Base-by-base conservation (phyloP, 53 echinoderm and acorn worm genomes). In the Antedon mediterranea region DNA sequence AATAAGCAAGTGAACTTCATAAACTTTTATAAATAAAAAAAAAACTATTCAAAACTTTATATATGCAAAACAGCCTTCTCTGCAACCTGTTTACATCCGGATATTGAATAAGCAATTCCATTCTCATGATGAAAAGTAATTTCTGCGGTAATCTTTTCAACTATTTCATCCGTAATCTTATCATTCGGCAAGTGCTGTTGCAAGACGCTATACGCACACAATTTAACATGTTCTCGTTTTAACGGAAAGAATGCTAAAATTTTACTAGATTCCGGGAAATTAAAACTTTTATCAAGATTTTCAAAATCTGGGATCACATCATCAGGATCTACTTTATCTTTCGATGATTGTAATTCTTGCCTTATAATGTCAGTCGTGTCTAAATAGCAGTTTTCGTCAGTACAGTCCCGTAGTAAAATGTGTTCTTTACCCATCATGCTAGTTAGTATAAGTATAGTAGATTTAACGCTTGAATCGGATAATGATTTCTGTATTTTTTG, bases 61-160 rank as follows among this genome's bases (percentile, higher is more conserved):
- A 57, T 15, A 57, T 57, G n/a, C 27, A 93, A 74, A 79, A 84
- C 86, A 32, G 88, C 85, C 71, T 95, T 89, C 33, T 87, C 84
- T n/a, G 86, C 82, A 15, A 95, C 89, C 28, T 82, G 81, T 78
- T 95, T 95, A 43, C 97, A 95, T 0, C 97, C 97, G 73, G 91
- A 87, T 32, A 73, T 30, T 30, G 97, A 92, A 41, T 92, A 95
- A 32, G 85, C 73, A 0, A 77, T 89, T 75, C 82, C 78, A 29
- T 73, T 75, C 1, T 43, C 77, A 27, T 89, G 89, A 28, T 77
- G 81, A 43, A 85, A 95, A 2, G 29, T 75, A 29, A 95, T 72
- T 78, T 95, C 88, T 26, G 91, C 89, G 0, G 92, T 83, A 34
- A 95, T 86, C 91, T 88, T 88, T n/a, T 89, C 82, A 32, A 92